Conservation (phyloP, 2,888 invertebrate species). For the Eupsilia transversa region DNA sequence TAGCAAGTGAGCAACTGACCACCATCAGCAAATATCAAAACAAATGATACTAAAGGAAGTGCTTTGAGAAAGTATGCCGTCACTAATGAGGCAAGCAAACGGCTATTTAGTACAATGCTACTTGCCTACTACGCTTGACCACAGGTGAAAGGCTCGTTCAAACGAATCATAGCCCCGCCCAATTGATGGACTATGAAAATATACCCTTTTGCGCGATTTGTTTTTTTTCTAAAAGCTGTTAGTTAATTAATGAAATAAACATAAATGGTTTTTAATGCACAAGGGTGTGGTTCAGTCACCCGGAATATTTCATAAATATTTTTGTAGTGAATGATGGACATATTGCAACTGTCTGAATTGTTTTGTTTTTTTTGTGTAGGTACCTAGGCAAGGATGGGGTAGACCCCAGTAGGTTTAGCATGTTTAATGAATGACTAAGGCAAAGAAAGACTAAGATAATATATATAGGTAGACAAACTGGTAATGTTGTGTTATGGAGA, state of each 20-base stretch:
- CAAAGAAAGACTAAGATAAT: too few relatives aligned
- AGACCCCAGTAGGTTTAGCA: too few relatives aligned
- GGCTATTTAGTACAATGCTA: conserved; percentile 69
- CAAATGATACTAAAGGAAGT: conserved; percentile 62
- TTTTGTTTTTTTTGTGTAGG: too few relatives aligned
- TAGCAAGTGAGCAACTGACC: conserved; percentile 18
- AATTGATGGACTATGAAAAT: conserved; percentile 25
- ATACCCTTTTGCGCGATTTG: conserved; percentile 27
- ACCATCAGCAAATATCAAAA: conserved; percentile 49
- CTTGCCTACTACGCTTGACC: conserved; percentile 68
- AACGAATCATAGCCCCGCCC: conserved; percentile 44
- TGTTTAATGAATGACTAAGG: too few relatives aligned
- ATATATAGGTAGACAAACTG: too few relatives aligned
- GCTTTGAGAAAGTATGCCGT: conserved; percentile 76
- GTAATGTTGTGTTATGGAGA: conserved; percentile 8
- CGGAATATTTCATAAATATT: background rate
- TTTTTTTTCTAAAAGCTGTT: conserved; percentile 10
- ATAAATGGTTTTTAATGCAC: conserved; percentile 10
- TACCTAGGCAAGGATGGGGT: too few relatives aligned
- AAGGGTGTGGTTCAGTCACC: conserved; percentile 8
- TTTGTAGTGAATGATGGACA: too few relatives aligned
- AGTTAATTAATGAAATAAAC: conserved; percentile 9
- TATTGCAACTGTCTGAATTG: too few relatives aligned
- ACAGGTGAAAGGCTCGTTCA: conserved; percentile 76
- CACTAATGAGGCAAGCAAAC: conserved; percentile 73